These are phyloP conservation scores for Pheosia tremula DNA, from an alignment of 2,888 invertebrate species.

Conservation along the genomic window DNA sequence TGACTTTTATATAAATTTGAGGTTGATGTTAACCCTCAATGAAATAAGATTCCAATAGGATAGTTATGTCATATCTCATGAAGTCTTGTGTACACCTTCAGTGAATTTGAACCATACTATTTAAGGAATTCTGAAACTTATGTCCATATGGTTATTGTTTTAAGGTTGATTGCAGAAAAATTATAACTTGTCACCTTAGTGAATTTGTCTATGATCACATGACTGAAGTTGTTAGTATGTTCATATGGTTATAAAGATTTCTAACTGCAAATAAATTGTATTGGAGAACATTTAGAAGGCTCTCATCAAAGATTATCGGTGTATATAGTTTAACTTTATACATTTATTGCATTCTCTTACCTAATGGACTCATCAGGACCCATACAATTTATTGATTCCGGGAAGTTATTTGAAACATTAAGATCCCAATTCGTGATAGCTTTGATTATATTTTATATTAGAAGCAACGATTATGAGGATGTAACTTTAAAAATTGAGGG, in stretches of 20 bases:
- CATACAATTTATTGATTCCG: too few relatives aligned
- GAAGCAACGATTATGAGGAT: too few relatives aligned
- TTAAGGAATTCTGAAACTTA: neutral
- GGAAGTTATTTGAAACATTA: too few relatives aligned
- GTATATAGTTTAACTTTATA: too few relatives aligned
- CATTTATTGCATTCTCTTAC: too few relatives aligned
- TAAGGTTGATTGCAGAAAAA: neutral
- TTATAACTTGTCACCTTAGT: neutral
- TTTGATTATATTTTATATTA: too few relatives aligned
- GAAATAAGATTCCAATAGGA: neutral
- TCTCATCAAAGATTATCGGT: neutral
- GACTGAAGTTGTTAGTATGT: slow-evolving; percentile 14
- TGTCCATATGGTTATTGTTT: neutral
- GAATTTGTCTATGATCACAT: neutral
- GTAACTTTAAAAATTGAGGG: slow-evolving; percentile 8
- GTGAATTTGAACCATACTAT: neutral
- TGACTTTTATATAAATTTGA: too few relatives aligned
- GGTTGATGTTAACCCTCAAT: too few relatives aligned
- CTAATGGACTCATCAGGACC: too few relatives aligned
- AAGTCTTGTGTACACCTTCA: neutral
- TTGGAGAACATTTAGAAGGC: neutral
- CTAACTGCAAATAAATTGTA: too few relatives aligned
- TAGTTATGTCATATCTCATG: slow-evolving; percentile 1
- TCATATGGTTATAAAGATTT: slow-evolving; percentile 25
- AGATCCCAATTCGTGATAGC: too few relatives aligned